A percentile compares a stretch with the other conserved stretches of the same genome.
These are phyloP conservation scores for Acronicta aceris DNA, from an alignment of 2,888 invertebrate species.

Conservation along the genomic window DNA sequence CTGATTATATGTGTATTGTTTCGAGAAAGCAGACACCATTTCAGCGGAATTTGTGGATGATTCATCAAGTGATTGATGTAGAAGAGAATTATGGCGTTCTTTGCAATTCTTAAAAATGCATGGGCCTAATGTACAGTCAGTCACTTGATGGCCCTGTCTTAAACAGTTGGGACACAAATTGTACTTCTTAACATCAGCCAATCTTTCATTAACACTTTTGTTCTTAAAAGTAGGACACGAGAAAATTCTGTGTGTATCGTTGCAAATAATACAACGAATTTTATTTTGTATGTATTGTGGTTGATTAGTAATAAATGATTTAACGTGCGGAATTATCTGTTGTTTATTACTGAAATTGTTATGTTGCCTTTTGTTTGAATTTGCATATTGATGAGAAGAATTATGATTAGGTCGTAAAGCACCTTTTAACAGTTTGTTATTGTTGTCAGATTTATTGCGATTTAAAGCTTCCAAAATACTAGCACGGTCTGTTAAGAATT, in stretches of 20 bases:
- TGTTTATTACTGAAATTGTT: neutral
- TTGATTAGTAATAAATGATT: too few relatives aligned
- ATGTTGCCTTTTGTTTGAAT: neutral
- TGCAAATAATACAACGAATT: slow-evolving; percentile 42
- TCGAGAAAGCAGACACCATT: neutral
- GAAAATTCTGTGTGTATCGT: slow-evolving; percentile 46
- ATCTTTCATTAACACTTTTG: slow-evolving; percentile 30
- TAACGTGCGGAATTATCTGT: neutral
- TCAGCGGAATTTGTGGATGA: neutral
- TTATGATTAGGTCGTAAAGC: neutral
- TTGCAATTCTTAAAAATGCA: slow-evolving; percentile 40
- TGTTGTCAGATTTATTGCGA: slow-evolving; percentile 31
- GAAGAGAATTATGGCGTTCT: slow-evolving; percentile 42
- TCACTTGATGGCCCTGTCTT: slow-evolving; percentile 33
- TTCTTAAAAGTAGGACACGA: slow-evolving; percentile 48
- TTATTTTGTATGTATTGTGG: neutral
- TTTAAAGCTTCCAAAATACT: slow-evolving; percentile 46
- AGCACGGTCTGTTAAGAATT: slow-evolving; percentile 50
- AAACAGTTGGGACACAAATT: slow-evolving; percentile 51
- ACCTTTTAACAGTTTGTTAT: neutral
- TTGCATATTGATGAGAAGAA: neutral
- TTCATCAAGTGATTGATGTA: slow-evolving; percentile 22
- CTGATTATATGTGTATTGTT: neutral
- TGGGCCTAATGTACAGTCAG: slow-evolving; percentile 46
- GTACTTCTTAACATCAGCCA: slow-evolving; percentile 28